Evolutionary conservation across 2,797 vertebrate species (phyloP), one percentile per base, ranked within the genome.

Genomic region (Parotocinclus haroldoi): DNA sequence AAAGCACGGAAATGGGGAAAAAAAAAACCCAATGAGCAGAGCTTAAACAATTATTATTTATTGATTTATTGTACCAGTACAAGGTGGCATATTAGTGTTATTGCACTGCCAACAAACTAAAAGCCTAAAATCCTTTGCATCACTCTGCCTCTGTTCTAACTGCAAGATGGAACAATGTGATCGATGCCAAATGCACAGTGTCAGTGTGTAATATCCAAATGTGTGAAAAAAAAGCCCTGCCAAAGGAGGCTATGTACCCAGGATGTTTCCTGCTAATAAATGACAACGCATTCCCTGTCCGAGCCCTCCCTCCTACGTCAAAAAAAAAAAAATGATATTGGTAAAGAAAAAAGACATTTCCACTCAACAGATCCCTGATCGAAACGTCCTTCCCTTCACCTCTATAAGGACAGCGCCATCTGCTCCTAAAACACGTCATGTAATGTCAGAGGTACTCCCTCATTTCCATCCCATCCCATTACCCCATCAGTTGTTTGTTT

Each of bases 401-500:
- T 67, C 51, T 58, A 54, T 58, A 61, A 71, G 13, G 59, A 66
- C 38, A 62, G 4, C 37, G 39, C 69, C 58, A 71, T 72, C 66
- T 63, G 54, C 61, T 73, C 42, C 54, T 66, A 74, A 84, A 85
- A 84, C 88, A 90, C 87, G 90, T 90, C 63, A 74, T 46, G 76
- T 85, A 86, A 87, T 86, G 89, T 88, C 86, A 87, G 81, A 49
- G 65, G 76, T 78, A 79, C 79, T 81, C 80, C 80, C 77, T 81
- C 81, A 80, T 86, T 85, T 82, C 82, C 83, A 85, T 78, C 80
- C 59, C 83, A 83, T 79, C 81, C 82, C 69, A 72, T 72, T 72
- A 70, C 86, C 85, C 86, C 87, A 67, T 76, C 70, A 65, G 68
- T 75, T 60, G 84, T 82, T 85, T 88, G 81, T 84, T 82, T 82